Evolutionary conservation across 2,888 invertebrate species (phyloP), one percentile per base, ranked within the genome.

Genomic region (Apomyelois bistriatella): DNA sequence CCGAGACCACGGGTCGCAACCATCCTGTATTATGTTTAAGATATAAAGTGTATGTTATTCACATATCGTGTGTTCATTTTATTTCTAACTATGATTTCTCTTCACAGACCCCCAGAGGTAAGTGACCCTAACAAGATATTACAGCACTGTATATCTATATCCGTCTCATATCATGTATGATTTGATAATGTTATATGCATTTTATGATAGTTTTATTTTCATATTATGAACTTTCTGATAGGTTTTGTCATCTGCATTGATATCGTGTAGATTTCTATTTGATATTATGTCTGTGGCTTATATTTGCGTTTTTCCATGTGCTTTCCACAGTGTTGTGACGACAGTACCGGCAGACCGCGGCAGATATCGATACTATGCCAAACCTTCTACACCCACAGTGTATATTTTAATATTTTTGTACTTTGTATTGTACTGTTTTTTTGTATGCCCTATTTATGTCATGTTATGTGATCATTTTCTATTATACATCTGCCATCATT

Each of bases 11-110:
- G 82, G 82, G 61, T 60, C 61, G 57, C 71, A 76, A 72, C 74
- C 78, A 61, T 70, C n/a, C 82, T 90, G 88, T 90, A 89, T 80
- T 85, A 84, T 81, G 74, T 82, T 82, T 89, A 89, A 85, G 87
- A 89, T 85, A 90, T 90, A 90, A 90, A 90, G 85, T 89, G 89
- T 89, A 88, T 89, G 87, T 89, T 90, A 77, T 87, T 87, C 86
- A 82, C 88, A 73, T 72, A 57, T 55, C 69, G 75, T 79, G 85
- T 87, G 87, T 87, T 84, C 83, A 86, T 89, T 89, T 89, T 89
- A 89, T 89, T 90, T 88, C 81, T 87, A 85, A 87, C 82, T 65
- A 75, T 79, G 76, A 70, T 73, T 83, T 88, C 81, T 89, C 72
- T 89, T 75, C 86, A 86, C 88, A 88, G 87, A 79, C 77, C 78